These are phyloP conservation scores for Sebastes iracundus DNA, from an alignment of 2,797 vertebrate species.

Conservation along the genomic window DNA sequence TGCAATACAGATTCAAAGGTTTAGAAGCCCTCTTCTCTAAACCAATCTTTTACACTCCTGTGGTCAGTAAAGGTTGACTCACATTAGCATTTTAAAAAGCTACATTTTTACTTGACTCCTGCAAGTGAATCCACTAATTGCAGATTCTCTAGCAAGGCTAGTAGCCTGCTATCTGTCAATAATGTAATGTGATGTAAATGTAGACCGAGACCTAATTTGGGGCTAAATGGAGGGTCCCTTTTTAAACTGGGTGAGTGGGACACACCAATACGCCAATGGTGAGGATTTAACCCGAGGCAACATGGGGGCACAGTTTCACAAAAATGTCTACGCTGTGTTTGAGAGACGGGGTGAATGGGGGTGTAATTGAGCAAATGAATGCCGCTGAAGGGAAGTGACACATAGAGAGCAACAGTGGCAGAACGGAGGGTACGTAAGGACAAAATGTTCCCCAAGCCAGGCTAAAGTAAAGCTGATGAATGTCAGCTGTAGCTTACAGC, in stretches of 20 bases:
- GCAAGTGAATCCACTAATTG: not conserved
- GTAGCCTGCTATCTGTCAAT: not conserved
- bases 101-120: not conserved
- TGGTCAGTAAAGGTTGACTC: not conserved
- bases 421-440: conserved; percentile 18
- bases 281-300: conserved; percentile 20
- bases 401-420: not conserved
- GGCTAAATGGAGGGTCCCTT: conserved; percentile 27
- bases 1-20: not conserved
- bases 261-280: not conserved
- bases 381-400: conserved; percentile 17
- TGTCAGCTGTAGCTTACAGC: conserved; percentile 33
- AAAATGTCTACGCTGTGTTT: conserved; percentile 11
- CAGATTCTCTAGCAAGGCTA: no score
- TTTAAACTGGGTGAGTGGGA: conserved; percentile 43
- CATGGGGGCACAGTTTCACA: conserved; percentile 4
- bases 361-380: conserved; percentile 41
- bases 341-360: conserved; percentile 19
- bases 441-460: conserved; percentile 1
- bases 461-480: conserved; percentile 37
- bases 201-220: not conserved
- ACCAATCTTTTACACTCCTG: not conserved
- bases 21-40: not conserved
- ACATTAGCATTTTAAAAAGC: not conserved
- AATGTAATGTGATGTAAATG: not conserved